Conservation (phyloP, 2,113 vertebrate genomes). For the Hystrix brachyura region DNA sequence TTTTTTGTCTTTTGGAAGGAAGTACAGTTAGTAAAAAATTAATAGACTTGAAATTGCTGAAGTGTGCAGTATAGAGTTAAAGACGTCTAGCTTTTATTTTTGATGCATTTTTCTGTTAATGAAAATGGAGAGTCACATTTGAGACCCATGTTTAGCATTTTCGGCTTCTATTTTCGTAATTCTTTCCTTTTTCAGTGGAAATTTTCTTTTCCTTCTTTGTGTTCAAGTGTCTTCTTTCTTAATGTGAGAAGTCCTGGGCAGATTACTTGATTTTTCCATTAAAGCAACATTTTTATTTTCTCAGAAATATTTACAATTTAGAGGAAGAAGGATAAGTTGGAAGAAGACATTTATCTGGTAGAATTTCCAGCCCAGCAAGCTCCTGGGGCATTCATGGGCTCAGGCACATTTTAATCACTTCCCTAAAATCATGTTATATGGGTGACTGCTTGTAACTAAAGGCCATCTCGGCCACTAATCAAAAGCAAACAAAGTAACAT, state of each 20-base stretch:
- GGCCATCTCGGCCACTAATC: neutral
- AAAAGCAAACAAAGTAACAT: neutral
- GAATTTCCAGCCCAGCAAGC: neutral
- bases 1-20: neutral
- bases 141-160: neutral
- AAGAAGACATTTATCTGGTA: neutral
- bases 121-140: neutral
- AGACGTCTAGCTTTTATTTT: neutral
- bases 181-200: neutral
- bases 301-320: neutral
- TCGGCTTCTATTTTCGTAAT: neutral
- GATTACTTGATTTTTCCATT: neutral
- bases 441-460: neutral
- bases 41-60: slow-evolving; percentile 12
- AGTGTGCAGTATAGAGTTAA: neutral
- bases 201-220: neutral
- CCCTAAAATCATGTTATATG: neutral
- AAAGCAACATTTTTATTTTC: neutral
- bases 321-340: neutral
- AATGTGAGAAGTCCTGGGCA: neutral
- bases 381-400: neutral
- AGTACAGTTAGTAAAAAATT: slow-evolving; percentile 14
- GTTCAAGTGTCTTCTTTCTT: neutral
- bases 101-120: neutral
- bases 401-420: neutral